phyloP scores from a whole-genome alignment of 2,888 invertebrate species.

The Hypena proboscidalis region DNA sequence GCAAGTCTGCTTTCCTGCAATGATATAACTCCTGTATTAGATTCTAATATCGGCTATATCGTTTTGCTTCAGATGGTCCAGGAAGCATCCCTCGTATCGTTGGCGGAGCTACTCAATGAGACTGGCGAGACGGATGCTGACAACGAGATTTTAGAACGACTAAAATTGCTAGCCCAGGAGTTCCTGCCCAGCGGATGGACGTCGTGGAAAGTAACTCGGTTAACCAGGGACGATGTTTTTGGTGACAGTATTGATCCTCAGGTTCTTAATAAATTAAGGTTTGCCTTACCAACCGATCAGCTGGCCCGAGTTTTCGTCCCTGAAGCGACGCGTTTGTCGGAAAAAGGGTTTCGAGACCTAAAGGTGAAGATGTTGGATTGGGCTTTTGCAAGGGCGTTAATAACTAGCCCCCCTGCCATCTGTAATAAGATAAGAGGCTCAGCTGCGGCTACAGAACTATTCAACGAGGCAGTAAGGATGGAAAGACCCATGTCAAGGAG shows the following conservation, averaged over 20 bases:
- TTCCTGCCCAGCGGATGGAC: slow-evolving; percentile 16
- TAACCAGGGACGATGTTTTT: slow-evolving; percentile 16
- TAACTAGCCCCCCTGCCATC: slow-evolving; percentile 11
- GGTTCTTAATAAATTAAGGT: slow-evolving; percentile 19
- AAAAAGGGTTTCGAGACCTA: slow-evolving; percentile 16
- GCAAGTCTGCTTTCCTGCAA: neutral
- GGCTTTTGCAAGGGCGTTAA: neutral
- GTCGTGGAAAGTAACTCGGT: slow-evolving; percentile 10
- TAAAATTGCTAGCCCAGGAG: slow-evolving; percentile 11
- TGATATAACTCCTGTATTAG: neutral
- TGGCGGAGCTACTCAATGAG: slow-evolving; percentile 10
- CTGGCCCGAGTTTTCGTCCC: slow-evolving; percentile 18
- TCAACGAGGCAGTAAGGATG: slow-evolving; percentile 12
- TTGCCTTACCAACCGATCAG: slow-evolving; percentile 21
- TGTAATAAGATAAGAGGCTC: slow-evolving; percentile 21
- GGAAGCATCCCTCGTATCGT: slow-evolving; percentile 1
- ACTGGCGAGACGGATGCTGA: neutral
- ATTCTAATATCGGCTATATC: neutral
- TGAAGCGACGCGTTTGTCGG: slow-evolving; percentile 16
- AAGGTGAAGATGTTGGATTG: no score
- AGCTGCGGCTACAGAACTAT: slow-evolving; percentile 18
- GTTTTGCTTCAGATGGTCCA: slow-evolving; percentile 14
- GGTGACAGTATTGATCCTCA: slow-evolving; percentile 11
- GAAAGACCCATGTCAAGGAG: no score
- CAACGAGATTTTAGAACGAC: slow-evolving; percentile 2